Percentiles rank a stretch among this genome's conserved stretches.
Conservation (phyloP, 1,140 invertebrate species). For the Lamellibrachia luymesi region DNA sequence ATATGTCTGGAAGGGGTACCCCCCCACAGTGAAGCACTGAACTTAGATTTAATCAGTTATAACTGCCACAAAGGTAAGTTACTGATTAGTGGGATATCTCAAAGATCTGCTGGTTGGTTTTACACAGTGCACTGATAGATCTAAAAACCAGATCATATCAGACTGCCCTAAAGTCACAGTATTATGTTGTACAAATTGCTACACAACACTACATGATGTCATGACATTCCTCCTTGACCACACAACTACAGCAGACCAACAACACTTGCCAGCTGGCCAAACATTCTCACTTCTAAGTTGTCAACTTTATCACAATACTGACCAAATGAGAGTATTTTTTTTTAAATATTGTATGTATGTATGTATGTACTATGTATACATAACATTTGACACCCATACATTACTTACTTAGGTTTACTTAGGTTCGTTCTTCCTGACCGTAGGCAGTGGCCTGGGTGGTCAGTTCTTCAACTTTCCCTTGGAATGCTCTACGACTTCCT, state of each 20-base stretch:
- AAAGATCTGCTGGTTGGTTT: neutral
- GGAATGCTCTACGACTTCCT: too few relatives aligned
- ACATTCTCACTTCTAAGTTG: neutral
- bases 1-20: neutral
- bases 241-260: neutral
- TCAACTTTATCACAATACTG: neutral
- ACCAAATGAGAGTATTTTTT: too few relatives aligned
- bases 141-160: neutral
- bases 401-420: too few relatives aligned
- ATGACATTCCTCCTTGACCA: neutral
- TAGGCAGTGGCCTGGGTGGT: too few relatives aligned
- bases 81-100: neutral
- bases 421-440: too few relatives aligned
- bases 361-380: too few relatives aligned
- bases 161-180: neutral
- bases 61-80: neutral
- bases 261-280: neutral
- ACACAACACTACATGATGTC: neutral
- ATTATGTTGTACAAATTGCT: neutral
- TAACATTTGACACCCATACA: too few relatives aligned
- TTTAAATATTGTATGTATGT: too few relatives aligned
- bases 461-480: too few relatives aligned
- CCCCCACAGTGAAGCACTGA: neutral
- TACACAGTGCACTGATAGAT: neutral
- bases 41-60: neutral